phyloP scores from a whole-genome alignment of 2,113 vertebrate species.

The Rhea americana region DNA sequence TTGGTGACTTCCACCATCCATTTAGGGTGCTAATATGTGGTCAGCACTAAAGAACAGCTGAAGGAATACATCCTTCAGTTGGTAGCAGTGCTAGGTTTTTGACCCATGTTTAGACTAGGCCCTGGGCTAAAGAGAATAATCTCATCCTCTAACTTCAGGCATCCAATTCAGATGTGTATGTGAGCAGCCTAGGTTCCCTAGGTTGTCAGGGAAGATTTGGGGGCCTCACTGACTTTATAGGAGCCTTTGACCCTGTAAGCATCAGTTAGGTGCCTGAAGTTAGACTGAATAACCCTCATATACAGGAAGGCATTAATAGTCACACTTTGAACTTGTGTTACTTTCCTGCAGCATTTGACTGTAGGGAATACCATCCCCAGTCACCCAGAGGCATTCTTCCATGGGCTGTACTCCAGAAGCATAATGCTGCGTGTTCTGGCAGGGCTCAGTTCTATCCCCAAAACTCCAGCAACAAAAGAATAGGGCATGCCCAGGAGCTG shows the following conservation, averaged over 20 bases:
- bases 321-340: fast-evolving
- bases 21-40: neutral
- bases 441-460: neutral
- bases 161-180: neutral
- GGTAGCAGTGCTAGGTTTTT: neutral
- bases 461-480: neutral
- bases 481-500: neutral
- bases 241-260: neutral
- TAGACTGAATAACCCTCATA: neutral
- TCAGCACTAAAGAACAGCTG: neutral
- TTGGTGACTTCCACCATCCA: neutral
- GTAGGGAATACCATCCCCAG: neutral
- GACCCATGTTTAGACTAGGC: neutral
- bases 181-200: neutral
- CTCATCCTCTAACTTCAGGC: neutral
- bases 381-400: neutral
- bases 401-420: neutral
- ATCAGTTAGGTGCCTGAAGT: neutral
- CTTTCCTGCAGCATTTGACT: neutral
- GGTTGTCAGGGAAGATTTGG: neutral
- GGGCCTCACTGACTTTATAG: neutral
- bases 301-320: neutral
- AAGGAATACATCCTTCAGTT: neutral
- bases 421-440: neutral
- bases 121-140: neutral